These are phyloP conservation scores for Melopsittacus undulatus DNA, from an alignment of 2,797 vertebrate genomes.

Conservation along the genomic window DNA sequence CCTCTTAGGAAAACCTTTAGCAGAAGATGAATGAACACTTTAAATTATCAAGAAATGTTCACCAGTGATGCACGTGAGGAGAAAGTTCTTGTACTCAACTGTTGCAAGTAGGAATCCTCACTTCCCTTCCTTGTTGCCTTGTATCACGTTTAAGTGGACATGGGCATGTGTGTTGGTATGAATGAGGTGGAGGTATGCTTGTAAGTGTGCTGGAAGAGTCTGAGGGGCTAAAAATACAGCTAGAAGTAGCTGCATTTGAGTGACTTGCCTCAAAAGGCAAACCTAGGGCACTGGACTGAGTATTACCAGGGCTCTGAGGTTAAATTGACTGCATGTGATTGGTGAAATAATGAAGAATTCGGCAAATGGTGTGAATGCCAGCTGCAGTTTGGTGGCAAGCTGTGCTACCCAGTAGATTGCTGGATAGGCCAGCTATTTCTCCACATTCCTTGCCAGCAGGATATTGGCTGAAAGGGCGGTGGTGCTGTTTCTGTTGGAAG, in stretches of 20 bases:
- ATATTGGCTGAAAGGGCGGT: neutral
- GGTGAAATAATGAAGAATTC: conserved; percentile 17
- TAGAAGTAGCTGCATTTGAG: neutral
- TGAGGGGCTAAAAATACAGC: neutral
- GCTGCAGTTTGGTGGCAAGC: neutral
- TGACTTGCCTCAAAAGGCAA: neutral
- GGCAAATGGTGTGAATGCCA: neutral
- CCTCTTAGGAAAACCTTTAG: neutral
- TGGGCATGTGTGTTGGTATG: too few species aligned
- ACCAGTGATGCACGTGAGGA: neutral
- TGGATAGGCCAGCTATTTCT: neutral
- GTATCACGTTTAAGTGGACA: neutral
- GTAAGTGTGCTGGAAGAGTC: neutral
- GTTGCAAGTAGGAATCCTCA: neutral
- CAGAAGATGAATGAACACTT: neutral
- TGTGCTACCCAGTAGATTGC: neutral
- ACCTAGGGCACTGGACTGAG: neutral
- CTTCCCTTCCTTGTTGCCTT: neutral
- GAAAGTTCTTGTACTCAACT: neutral
- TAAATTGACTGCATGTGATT: neutral
- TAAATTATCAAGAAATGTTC: neutral
- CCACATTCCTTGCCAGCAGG: neutral
- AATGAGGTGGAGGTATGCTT: neutral
- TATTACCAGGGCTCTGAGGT: neutral
- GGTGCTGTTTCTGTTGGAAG: conserved; percentile 10